These are phyloP conservation scores for Ectropis crepuscularia DNA, from an alignment of 2,888 invertebrate genomes.

Conservation along the genomic window DNA sequence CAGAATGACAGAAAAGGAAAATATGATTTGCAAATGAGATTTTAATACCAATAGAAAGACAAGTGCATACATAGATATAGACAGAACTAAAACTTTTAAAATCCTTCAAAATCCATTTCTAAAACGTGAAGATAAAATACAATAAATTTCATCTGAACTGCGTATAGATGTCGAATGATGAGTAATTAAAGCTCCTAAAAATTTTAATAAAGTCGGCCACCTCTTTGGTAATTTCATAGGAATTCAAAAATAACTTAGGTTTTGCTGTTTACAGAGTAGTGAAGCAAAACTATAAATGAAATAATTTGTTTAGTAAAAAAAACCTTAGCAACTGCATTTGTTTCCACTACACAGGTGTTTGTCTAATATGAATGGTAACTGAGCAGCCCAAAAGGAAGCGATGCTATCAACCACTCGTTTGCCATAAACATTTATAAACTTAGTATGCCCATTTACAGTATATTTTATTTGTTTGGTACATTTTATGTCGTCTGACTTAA, in stretches of 20 bases:
- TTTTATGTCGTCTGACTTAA: slow-evolving; percentile 23
- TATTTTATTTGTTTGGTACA: slow-evolving; percentile 10
- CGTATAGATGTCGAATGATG: too few species aligned
- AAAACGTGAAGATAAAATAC: too few species aligned
- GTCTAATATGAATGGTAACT: slow-evolving; percentile 34
- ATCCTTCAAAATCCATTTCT: not conserved
- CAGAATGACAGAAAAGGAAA: slow-evolving; percentile 10
- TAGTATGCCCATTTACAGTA: slow-evolving; percentile 51
- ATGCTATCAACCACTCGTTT: slow-evolving; percentile 66
- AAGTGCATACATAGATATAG: not conserved
- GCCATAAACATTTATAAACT: slow-evolving; percentile 53
- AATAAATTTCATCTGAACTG: too few species aligned
- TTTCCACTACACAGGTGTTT: slow-evolving; percentile 43
- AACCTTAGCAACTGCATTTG: slow-evolving; percentile 6
- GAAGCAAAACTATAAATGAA: too few species aligned
- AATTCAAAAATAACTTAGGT: too few species aligned
- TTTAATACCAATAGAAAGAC: slow-evolving; percentile 43
- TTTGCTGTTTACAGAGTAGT: too few species aligned
- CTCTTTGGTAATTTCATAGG: too few species aligned
- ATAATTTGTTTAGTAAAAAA: too few species aligned
- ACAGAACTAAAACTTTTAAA: slow-evolving; percentile 5
- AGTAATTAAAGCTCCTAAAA: too few species aligned
- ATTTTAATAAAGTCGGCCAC: too few species aligned
- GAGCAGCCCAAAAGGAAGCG: slow-evolving; percentile 62
- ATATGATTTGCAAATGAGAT: slow-evolving; percentile 41